phyloP scores from a whole-genome alignment of 1,140 invertebrate species.

The Drosophila aff. region DNA sequence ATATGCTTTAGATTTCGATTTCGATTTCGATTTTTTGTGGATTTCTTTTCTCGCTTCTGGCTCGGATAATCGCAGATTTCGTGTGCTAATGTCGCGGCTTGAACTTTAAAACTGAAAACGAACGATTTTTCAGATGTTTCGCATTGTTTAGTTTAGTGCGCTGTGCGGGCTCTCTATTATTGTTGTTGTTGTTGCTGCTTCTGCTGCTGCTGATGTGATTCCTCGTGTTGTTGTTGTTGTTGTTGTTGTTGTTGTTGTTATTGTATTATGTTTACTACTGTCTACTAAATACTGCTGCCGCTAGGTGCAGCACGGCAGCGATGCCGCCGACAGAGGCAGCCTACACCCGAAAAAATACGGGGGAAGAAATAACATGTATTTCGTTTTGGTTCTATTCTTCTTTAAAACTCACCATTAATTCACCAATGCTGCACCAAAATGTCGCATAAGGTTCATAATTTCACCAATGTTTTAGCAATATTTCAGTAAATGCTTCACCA shows the following conservation, averaged over 20 bases:
- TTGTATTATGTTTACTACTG: slow-evolving; percentile 80
- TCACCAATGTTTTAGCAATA: not conserved
- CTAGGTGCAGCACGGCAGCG: slow-evolving; percentile 72
- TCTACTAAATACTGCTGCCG: slow-evolving; percentile 32
- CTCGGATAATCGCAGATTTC: slow-evolving; percentile 75
- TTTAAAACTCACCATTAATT: not conserved
- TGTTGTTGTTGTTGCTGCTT: slow-evolving; percentile 37
- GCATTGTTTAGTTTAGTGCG: slow-evolving; percentile 80
- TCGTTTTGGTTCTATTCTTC: not conserved
- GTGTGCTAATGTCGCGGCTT: slow-evolving; percentile 83
- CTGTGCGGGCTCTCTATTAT: slow-evolving; percentile 56
- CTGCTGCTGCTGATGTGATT: not conserved
- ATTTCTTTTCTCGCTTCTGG: slow-evolving; percentile 13
- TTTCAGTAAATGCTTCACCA: not conserved
- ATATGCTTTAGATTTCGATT: not conserved
- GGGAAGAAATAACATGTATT: not conserved
- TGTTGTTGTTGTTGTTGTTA: slow-evolving; percentile 46
- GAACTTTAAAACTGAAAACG: slow-evolving; percentile 83
- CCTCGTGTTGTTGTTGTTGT: slow-evolving; percentile 32
- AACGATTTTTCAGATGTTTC: slow-evolving; percentile 70
- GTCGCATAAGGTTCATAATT: not conserved
- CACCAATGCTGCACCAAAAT: not conserved
- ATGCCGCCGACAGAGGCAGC: slow-evolving; percentile 19
- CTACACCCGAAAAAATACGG: not conserved
- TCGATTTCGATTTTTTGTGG: slow-evolving; percentile 2